phyloP scores from a whole-genome alignment of 2,888 invertebrate genomes.

The Nipponacmea schrenckii region DNA sequence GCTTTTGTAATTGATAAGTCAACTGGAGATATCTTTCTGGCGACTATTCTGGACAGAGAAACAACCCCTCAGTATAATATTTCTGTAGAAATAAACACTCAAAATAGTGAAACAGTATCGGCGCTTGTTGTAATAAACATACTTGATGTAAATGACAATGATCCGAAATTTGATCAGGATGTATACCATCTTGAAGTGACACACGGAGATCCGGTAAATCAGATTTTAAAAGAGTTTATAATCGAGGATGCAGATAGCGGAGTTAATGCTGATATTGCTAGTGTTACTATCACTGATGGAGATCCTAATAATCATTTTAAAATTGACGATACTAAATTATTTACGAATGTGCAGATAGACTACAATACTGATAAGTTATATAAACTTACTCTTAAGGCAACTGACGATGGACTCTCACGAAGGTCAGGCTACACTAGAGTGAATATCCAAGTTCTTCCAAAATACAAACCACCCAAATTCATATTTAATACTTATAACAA shows the following conservation, averaged over 20 bases:
- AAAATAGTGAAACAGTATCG: conserved; percentile 31
- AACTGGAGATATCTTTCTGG: conserved; percentile 78
- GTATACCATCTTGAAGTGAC: conserved; percentile 78
- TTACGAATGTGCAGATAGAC: conserved; percentile 32
- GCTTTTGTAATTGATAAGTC: conserved; percentile 31
- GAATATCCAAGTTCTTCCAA: too few relatives aligned
- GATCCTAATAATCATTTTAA: conserved; percentile 39
- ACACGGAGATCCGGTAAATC: conserved; percentile 87
- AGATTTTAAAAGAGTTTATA: conserved; percentile 83
- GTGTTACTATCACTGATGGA: conserved; percentile 74
- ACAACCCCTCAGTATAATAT: conserved; percentile 53
- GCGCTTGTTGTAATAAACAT: conserved; percentile 74
- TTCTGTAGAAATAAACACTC: conserved; percentile 31
- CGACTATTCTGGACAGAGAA: conserved; percentile 85
- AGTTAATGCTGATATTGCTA: conserved; percentile 80
- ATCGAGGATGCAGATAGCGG: conserved; percentile 87
- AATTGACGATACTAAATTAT: conserved; percentile 27
- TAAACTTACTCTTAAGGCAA: conserved; percentile 35
- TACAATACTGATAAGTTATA: conserved; percentile 38
- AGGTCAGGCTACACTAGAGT: too few relatives aligned
- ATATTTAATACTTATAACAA: too few relatives aligned
- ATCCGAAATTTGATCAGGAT: conserved; percentile 79
- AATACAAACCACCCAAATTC: too few relatives aligned
- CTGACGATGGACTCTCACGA: too few relatives aligned
- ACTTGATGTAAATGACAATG: conserved; percentile 83